phyloP scores from a whole-genome alignment of 23 tunicate species.

The Pegea sp. region DNA sequence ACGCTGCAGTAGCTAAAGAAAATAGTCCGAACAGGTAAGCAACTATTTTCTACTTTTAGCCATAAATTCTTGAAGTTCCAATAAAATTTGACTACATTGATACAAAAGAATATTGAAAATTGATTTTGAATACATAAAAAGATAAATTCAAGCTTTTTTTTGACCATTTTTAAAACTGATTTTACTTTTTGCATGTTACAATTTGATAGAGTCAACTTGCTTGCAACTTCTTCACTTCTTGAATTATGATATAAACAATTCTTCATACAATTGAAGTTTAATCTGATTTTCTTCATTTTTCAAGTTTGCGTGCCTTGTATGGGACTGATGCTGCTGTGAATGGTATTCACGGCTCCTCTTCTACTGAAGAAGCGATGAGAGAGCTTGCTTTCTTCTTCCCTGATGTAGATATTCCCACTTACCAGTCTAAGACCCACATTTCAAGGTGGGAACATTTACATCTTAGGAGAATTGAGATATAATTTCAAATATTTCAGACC shows the following conservation, averaged over 20 bases:
- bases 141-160: no score
- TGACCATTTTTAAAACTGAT: no score
- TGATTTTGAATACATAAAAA: no score
- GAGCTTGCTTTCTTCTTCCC: slow-evolving; percentile 92
- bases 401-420: slow-evolving; percentile 46
- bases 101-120: no score
- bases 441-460: background rate
- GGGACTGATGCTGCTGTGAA: slow-evolving; percentile 75
- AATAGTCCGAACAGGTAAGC: slow-evolving; percentile 64
- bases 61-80: no score
- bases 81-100: no score
- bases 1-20: slow-evolving; percentile 86
- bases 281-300: no score
- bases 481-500: background rate
- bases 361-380: slow-evolving; percentile 75
- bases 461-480: background rate
- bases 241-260: no score
- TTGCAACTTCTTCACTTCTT: no score
- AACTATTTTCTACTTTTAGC: background rate
- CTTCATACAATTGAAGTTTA: no score
- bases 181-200: no score
- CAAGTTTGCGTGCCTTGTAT: slow-evolving; percentile 76
- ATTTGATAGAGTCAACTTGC: no score
- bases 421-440: slow-evolving; percentile 1
- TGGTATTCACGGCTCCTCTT: slow-evolving; percentile 75